phyloP scores from a whole-genome alignment of 1,140 invertebrate genomes.

The Gryllus bimaculatus region DNA sequence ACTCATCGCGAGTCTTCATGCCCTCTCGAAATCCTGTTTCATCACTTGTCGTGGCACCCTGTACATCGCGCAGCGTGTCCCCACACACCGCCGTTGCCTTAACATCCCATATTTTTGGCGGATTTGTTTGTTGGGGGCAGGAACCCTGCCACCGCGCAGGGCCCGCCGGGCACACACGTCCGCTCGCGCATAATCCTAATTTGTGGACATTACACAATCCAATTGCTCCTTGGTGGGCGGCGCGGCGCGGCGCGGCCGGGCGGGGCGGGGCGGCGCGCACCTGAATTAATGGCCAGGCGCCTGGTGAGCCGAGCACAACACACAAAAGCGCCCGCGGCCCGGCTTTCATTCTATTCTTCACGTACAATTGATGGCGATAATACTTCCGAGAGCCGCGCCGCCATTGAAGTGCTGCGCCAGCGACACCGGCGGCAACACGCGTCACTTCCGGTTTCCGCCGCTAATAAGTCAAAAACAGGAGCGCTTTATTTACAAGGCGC shows the following conservation, averaged over 20 bases:
- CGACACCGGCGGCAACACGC: not conserved
- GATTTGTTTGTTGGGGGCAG: not conserved
- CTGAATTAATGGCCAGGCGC: not conserved
- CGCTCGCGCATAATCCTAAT: not conserved
- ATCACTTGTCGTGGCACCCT: too few species aligned
- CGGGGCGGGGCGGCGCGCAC: not conserved
- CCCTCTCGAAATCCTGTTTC: too few species aligned
- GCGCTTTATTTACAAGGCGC: not conserved
- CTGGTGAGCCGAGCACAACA: not conserved
- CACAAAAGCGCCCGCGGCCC: not conserved
- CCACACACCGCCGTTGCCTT: not conserved
- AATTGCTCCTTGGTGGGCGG: not conserved
- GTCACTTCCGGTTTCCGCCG: slow-evolving; percentile 2
- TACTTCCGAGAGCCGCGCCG: not conserved
- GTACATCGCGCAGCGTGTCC: not conserved
- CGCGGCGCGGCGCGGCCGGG: too few species aligned
- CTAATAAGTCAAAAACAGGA: slow-evolving; percentile 5
- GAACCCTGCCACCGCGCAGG: not conserved
- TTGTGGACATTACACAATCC: not conserved
- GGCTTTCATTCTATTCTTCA: slow-evolving; percentile 4
- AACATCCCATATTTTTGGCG: not conserved
- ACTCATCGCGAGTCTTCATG: too few species aligned
- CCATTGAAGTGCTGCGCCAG: not conserved
- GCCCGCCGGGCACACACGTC: not conserved
- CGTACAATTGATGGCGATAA: not conserved